Base-by-base conservation (phyloP, 2,888 invertebrate genomes). In the Lithophane ornitopus region DNA sequence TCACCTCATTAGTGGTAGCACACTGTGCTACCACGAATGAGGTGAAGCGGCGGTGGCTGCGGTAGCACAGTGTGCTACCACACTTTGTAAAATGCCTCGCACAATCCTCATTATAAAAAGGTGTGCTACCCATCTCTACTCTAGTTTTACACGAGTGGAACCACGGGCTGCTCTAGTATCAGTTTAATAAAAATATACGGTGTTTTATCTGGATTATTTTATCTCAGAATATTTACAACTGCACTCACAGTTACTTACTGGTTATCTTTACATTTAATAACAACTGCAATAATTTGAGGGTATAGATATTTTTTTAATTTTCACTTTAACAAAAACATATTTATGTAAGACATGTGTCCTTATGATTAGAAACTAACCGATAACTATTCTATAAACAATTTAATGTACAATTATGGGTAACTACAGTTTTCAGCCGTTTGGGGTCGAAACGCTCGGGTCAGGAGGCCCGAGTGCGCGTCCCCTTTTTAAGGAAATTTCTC, bases 171-270 rank as follows among this genome's bases (percentile, higher is more conserved):
- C 19, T 6, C n/a, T 44, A 11, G n/a, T 72, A 44, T 34, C 14
- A 54, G 19, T 19, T 9, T 28, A n/a, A 44, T 44, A 26, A 56
- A 56, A 70, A 70, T 14, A 66, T 26, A 28, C 54, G 6, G 9
- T 70, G 22, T 39, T 58, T 39, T 46, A 70, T 26, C 34, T 2
- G 7, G 3, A 26, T 12, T 46, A 34, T 56, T 58, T 34, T 73
- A 58, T 70, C 46, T 26, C 16, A 46, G 4, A 39, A 61, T 59
- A 74, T 74, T 49, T 39, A 59, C 26, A 28, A 41, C 22, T 49
- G 46, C 59, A 71, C 12, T 41, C 9, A 22, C 16, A 39, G 26
- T 70, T 69, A 26, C 22, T 41, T n/a, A 49, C 49, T 8, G 26
- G 9, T 44, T 46, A 62, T 62, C 12, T 46, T 16, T 34, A 34